Evolutionary conservation across 2,113 vertebrate genomes (phyloP).

Genomic region (Lonchura striata): DNA sequence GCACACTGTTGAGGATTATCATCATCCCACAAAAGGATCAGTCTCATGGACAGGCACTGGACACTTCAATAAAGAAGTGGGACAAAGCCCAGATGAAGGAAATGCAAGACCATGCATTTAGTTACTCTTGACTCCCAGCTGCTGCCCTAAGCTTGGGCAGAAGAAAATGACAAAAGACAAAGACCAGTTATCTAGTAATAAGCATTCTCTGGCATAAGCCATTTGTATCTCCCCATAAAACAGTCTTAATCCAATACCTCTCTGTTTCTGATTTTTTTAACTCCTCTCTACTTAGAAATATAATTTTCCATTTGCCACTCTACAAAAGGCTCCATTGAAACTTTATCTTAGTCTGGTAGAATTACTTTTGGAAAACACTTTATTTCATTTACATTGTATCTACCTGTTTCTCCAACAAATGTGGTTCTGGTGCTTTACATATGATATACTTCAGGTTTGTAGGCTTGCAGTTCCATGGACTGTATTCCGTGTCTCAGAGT

Average conservation of each 20-base stretch:
- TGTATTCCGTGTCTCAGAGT: background rate
- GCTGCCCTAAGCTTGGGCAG: background rate
- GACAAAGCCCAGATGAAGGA: background rate
- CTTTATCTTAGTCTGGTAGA: background rate
- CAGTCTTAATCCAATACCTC: background rate
- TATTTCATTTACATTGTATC: background rate
- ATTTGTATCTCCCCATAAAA: background rate
- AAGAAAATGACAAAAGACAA: background rate
- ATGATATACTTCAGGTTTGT: background rate
- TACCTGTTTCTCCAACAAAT: background rate
- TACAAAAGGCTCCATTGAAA: background rate
- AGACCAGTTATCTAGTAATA: background rate
- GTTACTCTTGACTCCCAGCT: background rate
- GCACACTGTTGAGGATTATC: background rate
- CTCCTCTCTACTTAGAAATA: background rate
- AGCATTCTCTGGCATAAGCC: background rate
- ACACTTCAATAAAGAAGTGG: background rate
- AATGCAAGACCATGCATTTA: background rate
- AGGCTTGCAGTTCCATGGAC: background rate
- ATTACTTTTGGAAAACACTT: background rate
- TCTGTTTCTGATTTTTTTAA: background rate
- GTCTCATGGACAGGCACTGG: background rate
- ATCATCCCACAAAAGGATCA: background rate
- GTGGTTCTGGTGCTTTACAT: background rate
- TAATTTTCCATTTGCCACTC: background rate